A percentile compares a stretch with the other conserved stretches of the same genome.
These are phyloP conservation scores for Carlito syrichta DNA, from an alignment of 2,113 vertebrate genomes.

Conservation along the genomic window DNA sequence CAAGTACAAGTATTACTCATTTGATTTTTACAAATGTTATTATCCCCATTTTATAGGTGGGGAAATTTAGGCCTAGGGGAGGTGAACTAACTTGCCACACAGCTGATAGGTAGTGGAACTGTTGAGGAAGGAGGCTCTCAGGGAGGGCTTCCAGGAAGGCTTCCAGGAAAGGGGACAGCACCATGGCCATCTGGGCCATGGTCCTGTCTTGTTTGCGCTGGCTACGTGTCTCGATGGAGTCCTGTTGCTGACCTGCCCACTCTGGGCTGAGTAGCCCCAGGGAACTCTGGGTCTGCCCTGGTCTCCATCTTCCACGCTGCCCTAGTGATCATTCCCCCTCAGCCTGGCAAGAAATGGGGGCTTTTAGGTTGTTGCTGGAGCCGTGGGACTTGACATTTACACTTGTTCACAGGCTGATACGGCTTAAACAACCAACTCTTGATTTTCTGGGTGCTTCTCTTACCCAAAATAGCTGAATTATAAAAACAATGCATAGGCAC, in stretches of 20 bases:
- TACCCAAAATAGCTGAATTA: neutral
- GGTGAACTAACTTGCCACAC: neutral
- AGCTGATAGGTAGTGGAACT: neutral
- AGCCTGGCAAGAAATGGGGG: neutral
- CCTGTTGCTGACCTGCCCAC: neutral
- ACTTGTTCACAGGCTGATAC: neutral
- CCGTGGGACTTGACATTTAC: neutral
- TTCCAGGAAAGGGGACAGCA: neutral
- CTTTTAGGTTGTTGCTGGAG: neutral
- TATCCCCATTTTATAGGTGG: neutral
- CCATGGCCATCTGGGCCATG: neutral
- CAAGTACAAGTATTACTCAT: neutral
- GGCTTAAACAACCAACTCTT: neutral
- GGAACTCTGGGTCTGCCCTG: neutral
- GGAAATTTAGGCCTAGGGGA: neutral
- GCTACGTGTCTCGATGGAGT: neutral
- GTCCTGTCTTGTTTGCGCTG: neutral
- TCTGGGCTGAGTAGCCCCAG: neutral
- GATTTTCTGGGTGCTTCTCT: neutral
- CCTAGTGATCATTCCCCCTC: neutral
- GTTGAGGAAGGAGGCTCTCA: neutral
- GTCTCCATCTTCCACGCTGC: neutral
- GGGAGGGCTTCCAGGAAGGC: neutral
- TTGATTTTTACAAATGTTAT: neutral
- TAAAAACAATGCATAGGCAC: neutral